Base-by-base conservation (phyloP, 1,140 invertebrate species). In the Drosophila biarmipes region DNA sequence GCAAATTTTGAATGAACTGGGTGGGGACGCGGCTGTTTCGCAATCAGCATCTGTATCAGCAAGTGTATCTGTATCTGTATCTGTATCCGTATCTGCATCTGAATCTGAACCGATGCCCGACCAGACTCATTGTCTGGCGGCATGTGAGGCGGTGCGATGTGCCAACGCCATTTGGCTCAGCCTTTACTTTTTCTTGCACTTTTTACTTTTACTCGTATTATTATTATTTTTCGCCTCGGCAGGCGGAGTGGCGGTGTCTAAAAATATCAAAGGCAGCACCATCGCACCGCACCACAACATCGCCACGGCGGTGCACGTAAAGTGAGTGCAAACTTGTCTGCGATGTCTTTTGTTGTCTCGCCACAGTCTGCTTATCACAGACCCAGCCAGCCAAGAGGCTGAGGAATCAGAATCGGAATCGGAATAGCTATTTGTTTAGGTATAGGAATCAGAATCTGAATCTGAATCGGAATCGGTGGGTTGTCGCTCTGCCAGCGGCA, bases 331-430 rank as follows among this genome's bases (percentile, higher is more conserved):
- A 79, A 72, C 57, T 84, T 69, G 84, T 87, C 82, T 82, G 84
- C 84, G 58, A 74, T 64, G 79, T 73, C 82, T 87, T 87, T 87
- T 87, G 82, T 87, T 87, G 82, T 87, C 84, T 87, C 82, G 82
- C 86, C 71, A 76, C 74, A 89, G 84, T 87, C 84, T 87, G 84
- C 84, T 86, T 86, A 86, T 86, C 82, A 71, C 69, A 62, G 43
- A 11, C 38, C 49, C 72, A 48, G 40, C 27, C 31, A 48, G 48
- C 38, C 35, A 48, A 29, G 14, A 68, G 14, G 48, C 61, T 42
- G 56, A 15, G 31, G 31, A 42, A 37, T 31, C 8, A 10, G 17
- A 17, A 42, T 38, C 14, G n/a, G 14, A 11, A 19, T 42, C 6
- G 8, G n/a, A 12, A 43, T 43, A 7, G 17, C 8, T 11, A 19